Percentiles rank a stretch among this genome's conserved stretches.
These are phyloP conservation scores for Sebastes hubbsi DNA, from an alignment of 2,797 vertebrate genomes.

Conservation along the genomic window DNA sequence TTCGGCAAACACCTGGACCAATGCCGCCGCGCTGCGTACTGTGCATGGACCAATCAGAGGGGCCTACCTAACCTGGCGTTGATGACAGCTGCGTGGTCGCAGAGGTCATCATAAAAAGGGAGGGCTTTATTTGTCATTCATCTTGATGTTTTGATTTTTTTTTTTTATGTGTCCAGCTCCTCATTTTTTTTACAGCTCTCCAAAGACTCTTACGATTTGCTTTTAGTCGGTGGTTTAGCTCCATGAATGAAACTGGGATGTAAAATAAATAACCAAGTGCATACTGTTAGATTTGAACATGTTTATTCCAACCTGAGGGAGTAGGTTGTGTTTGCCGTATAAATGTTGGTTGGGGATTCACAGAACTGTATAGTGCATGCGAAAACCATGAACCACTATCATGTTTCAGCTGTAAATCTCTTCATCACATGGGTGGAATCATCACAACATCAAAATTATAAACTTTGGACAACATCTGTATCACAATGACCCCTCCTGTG, in stretches of 20 bases:
- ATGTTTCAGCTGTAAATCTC: constrained; percentile 44
- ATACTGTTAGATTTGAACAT: constrained; percentile 51
- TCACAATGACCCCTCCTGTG: neutral
- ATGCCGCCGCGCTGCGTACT: constrained; percentile 69
- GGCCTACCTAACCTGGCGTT: constrained; percentile 63
- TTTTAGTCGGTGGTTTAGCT: constrained; percentile 67
- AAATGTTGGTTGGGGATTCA: constrained; percentile 20
- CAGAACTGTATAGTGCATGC: constrained; percentile 48
- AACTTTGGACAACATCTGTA: constrained; percentile 32
- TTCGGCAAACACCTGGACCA: constrained; percentile 81
- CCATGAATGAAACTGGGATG: constrained; percentile 57
- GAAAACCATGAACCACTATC: constrained; percentile 6
- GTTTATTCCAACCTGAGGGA: constrained; percentile 41
- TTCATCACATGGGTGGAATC: constrained; percentile 8
- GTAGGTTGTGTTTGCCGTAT: constrained; percentile 23
- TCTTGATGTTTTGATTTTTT: constrained; percentile 48
- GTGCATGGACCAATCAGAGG: constrained; percentile 82
- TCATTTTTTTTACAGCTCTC: constrained; percentile 60
- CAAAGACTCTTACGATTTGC: constrained; percentile 70
- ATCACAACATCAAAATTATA: constrained; percentile 20
- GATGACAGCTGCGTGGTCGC: constrained; percentile 71
- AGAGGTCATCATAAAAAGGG: constrained; percentile 53
- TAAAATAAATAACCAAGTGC: constrained; percentile 76
- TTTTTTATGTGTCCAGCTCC: constrained; percentile 34
- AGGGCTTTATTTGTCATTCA: constrained; percentile 47